These are phyloP conservation scores for Chelonia mydas DNA, from an alignment of 2,797 vertebrate genomes.

Conservation along the genomic window DNA sequence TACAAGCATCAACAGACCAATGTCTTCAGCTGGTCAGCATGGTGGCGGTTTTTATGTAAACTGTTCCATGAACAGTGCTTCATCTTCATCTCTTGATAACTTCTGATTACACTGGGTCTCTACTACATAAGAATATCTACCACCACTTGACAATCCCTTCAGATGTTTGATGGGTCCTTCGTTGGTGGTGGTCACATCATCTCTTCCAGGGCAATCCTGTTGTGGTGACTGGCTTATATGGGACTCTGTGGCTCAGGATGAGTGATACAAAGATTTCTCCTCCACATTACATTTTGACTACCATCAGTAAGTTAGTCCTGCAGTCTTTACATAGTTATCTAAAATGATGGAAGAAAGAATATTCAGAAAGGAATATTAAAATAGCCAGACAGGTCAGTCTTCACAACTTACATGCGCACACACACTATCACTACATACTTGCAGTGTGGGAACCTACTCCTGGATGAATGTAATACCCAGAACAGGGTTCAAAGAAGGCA, in stretches of 20 bases:
- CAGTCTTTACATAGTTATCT: not conserved
- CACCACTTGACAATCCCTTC: not conserved
- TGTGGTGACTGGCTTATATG: not conserved
- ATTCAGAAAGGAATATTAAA: not conserved
- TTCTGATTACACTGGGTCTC: not conserved
- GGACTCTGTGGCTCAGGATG: not conserved
- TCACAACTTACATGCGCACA: not conserved
- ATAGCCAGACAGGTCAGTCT: not conserved
- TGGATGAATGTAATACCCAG: not conserved
- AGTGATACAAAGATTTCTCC: not conserved
- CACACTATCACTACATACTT: not conserved
- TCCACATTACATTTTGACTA: not conserved
- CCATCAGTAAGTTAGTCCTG: too few relatives aligned
- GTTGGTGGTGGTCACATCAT: not conserved
- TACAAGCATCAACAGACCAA: not conserved
- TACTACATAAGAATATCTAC: not conserved
- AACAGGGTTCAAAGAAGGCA: not conserved
- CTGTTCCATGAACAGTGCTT: not conserved
- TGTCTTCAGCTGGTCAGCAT: not conserved
- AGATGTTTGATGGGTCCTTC: not conserved
- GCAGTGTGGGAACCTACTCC: not conserved
- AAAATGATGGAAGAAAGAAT: not conserved
- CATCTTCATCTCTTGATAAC: not conserved
- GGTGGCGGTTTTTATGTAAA: not conserved
- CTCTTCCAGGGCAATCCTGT: not conserved